Base-by-base conservation (phyloP, 2,797 vertebrate species). In the Fringilla coelebs region DNA sequence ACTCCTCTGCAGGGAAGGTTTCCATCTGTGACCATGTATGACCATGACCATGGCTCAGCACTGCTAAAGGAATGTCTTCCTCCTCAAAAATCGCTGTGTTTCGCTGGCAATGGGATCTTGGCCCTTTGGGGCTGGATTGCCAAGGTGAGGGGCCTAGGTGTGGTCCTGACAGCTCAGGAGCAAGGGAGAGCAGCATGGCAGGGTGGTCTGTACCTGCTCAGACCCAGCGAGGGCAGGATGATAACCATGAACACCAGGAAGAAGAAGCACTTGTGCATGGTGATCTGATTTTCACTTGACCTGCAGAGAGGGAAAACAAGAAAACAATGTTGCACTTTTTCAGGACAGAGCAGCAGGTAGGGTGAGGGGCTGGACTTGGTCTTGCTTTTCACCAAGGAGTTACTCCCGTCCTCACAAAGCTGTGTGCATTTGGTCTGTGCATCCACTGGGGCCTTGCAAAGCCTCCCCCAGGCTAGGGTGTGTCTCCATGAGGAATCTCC, bases 171-270 rank as follows among this genome's bases (percentile, higher is more conserved):
- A 88, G 29, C 40, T 3, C 0, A 4, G 34, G 41, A 85, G 38
- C 63, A 77, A 77, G 26, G 51, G 46, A 76, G 12, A 77, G 21
- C 41, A 68, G 66, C 8, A 3, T 0, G 2, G n/a, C 8, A 55
- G 70, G 8, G 32, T 72, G 40, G 20, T 65, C 36, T 0, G 0
- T 98, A 99, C 99, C 99, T 99, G 96, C 99, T 99, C 48, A 99
- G 97, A 71, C 99, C 99, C 80, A 99, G 98, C 0, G 99, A 99
- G 49, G 99, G 99, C 93, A 99, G 98, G 95, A 99, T 98, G 97
- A 99, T 98, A 90, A 99, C 99, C 99, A 99, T 99, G 97, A 99
- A 99, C 82, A 99, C 98, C 96, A 99, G 97, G 79, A 99, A 98
- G 75, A 99, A 97, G 93, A 99, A 99, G 96, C 99, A 99, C 95